Conservation (phyloP, 1,140 invertebrate genomes). For the Charaxes varanes region DNA sequence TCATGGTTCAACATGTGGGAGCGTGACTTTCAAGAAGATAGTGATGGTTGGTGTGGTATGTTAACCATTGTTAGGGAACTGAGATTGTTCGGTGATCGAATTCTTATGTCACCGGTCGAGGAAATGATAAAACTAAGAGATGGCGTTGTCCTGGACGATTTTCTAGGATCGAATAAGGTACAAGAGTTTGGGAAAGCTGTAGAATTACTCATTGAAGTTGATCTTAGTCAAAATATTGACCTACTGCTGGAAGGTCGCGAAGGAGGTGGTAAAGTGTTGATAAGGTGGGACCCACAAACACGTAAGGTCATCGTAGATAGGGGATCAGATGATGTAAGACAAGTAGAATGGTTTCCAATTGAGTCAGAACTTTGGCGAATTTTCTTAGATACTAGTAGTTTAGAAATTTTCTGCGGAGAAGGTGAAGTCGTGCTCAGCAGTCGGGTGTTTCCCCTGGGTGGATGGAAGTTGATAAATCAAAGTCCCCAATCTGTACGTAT, state of each 20-base stretch:
- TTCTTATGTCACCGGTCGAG: conserved; percentile 47
- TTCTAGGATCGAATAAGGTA: conserved; percentile 20
- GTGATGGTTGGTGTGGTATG: conserved; percentile 59
- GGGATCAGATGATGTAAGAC: conserved; percentile 42
- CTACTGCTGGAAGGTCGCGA: conserved; percentile 38
- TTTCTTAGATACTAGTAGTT: conserved; percentile 54
- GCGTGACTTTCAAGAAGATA: conserved; percentile 41
- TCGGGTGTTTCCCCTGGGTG: conserved; percentile 46
- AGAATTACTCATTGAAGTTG: conserved; percentile 42
- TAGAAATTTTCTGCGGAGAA: conserved; percentile 65
- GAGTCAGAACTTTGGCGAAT: conserved; percentile 35
- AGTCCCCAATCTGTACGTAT: conserved; percentile 35
- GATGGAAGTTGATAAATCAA: conserved; percentile 43
- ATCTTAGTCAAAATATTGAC: conserved; percentile 39
- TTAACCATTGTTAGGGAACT: conserved; percentile 59
- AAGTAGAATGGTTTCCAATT: conserved; percentile 51
- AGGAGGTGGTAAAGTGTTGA: conserved; percentile 36
- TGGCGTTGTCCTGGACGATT: conserved; percentile 19
- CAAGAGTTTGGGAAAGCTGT: conserved; percentile 38
- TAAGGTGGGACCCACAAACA: conserved; percentile 41
- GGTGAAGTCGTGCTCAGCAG: conserved; percentile 64
- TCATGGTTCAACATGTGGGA: conserved; percentile 71
- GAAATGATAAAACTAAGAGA: conserved; percentile 37
- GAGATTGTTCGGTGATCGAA: conserved; percentile 34
- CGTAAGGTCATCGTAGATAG: conserved; percentile 45